Evolutionary conservation across 2,113 vertebrate genomes (phyloP), one percentile per base, ranked within the genome.

Genomic region (Poicephalus meyeri): DNA sequence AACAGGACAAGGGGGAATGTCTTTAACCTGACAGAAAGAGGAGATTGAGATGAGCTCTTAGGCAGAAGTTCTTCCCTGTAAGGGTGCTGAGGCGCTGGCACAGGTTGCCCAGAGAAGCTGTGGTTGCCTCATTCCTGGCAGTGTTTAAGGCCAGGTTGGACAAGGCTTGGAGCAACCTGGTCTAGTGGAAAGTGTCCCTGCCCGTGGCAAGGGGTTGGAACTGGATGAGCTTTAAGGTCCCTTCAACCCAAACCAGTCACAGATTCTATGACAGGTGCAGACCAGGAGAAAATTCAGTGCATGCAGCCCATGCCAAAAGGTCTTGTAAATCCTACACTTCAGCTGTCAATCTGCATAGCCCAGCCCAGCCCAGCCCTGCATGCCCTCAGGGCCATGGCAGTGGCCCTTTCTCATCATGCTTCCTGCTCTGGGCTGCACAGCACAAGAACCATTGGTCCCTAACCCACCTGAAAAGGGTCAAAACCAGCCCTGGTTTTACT

Each of bases 271-370:
- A 58, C 29, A 10, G 8, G 29, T 3, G 0, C 50, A 71, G 33
- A 8, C 31, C 28, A 46, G 9, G 17, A 52, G 47, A 49, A 79
- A 29, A 44, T 69, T 80, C 46, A 42, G 29, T 1, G 0, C 6
- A 2, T 6, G 50, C 7, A 12, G 69, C 11, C 73, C 26, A 73
- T 2, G 19, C 29, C 0, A 0, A 68, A 74, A 88, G 42, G 37
- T 2, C 3, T 13, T 6, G 4, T 31, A 82, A 78, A 58, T 39
- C 33, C 8, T 2, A 0, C 0, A 0, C n/a, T 65, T n/a, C 37
- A 31, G 61, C 74, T n/a, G 20, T 58, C 33, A n/a, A 20, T 23
- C 20, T n/a, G 55, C 33, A 58, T n/a, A 58, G 55, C 33, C 33
- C 55, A 35, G 47, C 37, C 66, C 6, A 12, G 44, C 42, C 66